Evolutionary conservation across 2,113 vertebrate species (phyloP), one percentile per base, ranked within the genome.

Genomic region (Gadus macrocephalus): DNA sequence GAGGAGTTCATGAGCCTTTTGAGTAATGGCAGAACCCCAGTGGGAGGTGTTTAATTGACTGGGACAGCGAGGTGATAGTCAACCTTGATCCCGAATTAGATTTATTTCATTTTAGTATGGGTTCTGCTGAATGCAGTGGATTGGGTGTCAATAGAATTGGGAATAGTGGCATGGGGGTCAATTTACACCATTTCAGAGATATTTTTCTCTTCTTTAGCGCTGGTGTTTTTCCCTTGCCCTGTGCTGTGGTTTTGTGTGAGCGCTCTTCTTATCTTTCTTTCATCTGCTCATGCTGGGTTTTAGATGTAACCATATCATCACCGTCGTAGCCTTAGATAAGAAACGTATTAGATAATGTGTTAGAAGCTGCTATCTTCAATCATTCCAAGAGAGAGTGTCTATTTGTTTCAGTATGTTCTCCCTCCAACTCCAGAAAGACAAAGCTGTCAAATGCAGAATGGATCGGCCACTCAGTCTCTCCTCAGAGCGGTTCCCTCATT

Each of bases 11-110:
- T 92, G 85, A 92, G 92, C 87, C 88, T 90, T 89, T 88, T 90
- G 87, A 92, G 86, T 89, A 85, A 90, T 87, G 78, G 80, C 81
- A 85, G 11, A 84, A 80, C 79, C 76, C 25, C 84, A 67, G 92
- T 92, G 90, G 92, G 92, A 92, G 91, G 91, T 92, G 91, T 92
- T 91, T 92, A 92, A 93, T 93, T 92, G 91, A 91, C 86, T 86
- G 71, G 81, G 77, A 83, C 86, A 82, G 80, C 68, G 22, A 71
- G 82, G 85, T 91, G 89, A 88, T 90, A 90, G 81, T 83, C 81
- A 85, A 89, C 87, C 88, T 86, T 73, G 59, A 70, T n/a, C 15
- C 55, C 5, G 15, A 16, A 58, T 58, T 16, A 16, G 15, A 17
- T 58, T 17, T 58, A 58, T 83, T 87, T 87, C 83, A 75, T 84